Conservation (phyloP, 2,113 vertebrate genomes). For the Telmatochromis sp. region DNA sequence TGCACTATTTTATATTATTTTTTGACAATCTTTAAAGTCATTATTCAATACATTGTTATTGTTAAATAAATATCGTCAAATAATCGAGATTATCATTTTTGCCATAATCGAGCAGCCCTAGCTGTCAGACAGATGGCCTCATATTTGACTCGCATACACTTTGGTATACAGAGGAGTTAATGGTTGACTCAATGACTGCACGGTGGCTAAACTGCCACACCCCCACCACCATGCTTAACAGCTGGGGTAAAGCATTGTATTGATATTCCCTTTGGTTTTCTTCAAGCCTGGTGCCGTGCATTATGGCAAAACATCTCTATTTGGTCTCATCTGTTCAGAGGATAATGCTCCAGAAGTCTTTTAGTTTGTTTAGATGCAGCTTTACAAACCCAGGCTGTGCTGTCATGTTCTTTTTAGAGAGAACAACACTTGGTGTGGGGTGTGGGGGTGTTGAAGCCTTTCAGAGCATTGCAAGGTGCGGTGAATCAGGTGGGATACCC, state of each 20-base stretch:
- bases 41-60: no score
- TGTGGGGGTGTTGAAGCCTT: fast-evolving
- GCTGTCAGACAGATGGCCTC: background rate
- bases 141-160: background rate
- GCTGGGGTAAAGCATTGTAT: no score
- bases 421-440: background rate
- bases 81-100: no score
- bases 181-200: background rate
- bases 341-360: background rate
- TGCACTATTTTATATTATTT: no score
- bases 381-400: background rate
- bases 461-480: background rate
- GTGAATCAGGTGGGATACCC: background rate
- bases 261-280: fast-evolving
- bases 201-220: background rate
- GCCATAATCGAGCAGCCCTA: background rate
- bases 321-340: background rate
- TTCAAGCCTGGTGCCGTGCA: fast-evolving
- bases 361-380: background rate
- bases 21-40: no score
- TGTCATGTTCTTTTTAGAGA: background rate
- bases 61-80: no score
- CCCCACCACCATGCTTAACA: background rate
- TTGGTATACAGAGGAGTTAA: background rate
- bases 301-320: background rate